phyloP scores from a whole-genome alignment of 2,797 vertebrate genomes.

The Scarus forsteni region DNA sequence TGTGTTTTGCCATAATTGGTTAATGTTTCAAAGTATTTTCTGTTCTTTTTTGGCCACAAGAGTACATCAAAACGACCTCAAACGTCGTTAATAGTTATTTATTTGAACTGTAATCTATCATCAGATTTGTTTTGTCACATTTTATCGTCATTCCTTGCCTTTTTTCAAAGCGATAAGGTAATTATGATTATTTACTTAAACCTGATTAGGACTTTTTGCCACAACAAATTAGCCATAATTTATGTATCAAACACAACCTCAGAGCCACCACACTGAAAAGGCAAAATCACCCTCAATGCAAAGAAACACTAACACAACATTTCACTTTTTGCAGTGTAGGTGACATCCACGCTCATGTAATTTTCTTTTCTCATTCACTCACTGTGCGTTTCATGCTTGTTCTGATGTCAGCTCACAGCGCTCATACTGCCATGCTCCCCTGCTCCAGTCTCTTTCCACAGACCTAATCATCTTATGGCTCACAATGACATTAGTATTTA shows the following conservation, averaged over 20 bases:
- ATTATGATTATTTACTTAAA: too few species aligned
- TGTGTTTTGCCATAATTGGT: too few species aligned
- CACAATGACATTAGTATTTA: constrained; percentile 69
- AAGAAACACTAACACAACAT: constrained; percentile 8
- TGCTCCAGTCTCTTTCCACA: constrained; percentile 56
- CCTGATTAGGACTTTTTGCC: too few species aligned
- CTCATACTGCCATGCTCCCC: constrained; percentile 64
- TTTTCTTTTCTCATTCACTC: neutral
- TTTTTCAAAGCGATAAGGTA: too few species aligned
- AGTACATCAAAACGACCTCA: too few species aligned
- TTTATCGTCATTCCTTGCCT: too few species aligned
- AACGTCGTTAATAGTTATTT: too few species aligned
- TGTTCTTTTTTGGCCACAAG: too few species aligned
- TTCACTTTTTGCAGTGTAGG: constrained; percentile 6
- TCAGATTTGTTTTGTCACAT: too few species aligned
- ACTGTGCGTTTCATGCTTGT: constrained; percentile 40
- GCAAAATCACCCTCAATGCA: constrained; percentile 10
- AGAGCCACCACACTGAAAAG: constrained; percentile 11
- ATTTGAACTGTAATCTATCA: too few species aligned
- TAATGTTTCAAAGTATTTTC: too few species aligned
- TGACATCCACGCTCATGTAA: constrained; percentile 10
- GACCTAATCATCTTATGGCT: constrained; percentile 76
- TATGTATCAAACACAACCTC: neutral
- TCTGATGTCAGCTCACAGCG: constrained; percentile 47
- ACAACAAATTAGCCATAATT: too few species aligned